Conservation (phyloP, 2,797 vertebrate species). For the Glyptemys insculpta region DNA sequence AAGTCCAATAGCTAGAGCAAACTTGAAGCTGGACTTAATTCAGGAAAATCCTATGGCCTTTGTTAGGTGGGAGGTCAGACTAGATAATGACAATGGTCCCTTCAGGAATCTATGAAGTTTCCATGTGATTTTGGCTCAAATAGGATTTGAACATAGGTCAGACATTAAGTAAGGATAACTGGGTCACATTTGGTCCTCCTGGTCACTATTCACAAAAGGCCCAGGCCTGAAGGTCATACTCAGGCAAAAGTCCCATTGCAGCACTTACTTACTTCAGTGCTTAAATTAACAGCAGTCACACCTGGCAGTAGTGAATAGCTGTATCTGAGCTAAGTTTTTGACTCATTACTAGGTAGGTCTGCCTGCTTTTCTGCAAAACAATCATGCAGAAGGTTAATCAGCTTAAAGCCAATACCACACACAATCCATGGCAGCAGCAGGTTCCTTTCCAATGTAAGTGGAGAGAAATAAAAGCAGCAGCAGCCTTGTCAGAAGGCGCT, state of each 20-base stretch:
- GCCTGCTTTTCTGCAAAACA: neutral
- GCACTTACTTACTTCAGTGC: neutral
- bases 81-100: neutral
- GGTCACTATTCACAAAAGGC: neutral
- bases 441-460: slow-evolving; percentile 4
- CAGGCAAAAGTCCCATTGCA: neutral
- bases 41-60: neutral
- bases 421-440: neutral
- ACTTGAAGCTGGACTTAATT: neutral
- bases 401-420: slow-evolving; percentile 8
- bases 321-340: neutral
- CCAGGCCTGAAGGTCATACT: neutral
- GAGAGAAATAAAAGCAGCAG: neutral
- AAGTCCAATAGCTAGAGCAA: no score
- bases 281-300: neutral
- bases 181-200: neutral
- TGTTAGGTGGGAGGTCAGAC: neutral
- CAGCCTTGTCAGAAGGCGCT: neutral
- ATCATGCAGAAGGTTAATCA: neutral
- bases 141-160: neutral
- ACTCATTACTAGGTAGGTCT: neutral
- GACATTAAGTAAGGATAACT: neutral
- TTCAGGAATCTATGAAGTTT: neutral
- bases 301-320: neutral
- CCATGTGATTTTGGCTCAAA: neutral